Evolutionary conservation across 2,888 invertebrate genomes (phyloP), one percentile per base, ranked within the genome.

Genomic region (Leucoma salicis): DNA sequence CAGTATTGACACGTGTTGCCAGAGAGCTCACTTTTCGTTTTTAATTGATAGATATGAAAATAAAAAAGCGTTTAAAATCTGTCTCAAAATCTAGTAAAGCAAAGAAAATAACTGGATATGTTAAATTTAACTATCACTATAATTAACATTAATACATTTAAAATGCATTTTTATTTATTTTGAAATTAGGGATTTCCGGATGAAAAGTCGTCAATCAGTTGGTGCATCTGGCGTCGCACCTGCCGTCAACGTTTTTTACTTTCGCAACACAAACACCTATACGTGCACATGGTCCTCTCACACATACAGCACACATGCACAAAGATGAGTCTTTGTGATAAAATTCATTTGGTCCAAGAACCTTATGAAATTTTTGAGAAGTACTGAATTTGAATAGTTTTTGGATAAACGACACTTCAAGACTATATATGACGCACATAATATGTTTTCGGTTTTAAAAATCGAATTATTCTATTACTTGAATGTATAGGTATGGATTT

Each of bases 201-300:
- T 62, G 65, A 70, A 68, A 71, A 62, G 63, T 53, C 62, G 61
- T 66, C 66, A 60, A 60, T 58, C 61, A 49, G 57, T 56, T n/a
- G 54, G 31, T 41, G 64, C 79, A 75, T 78, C 76, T 77, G 74
- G 64, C 57, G 66, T 47, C 49, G 66, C 82, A 81, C 80, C 82
- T 80, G 79, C 72, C 66, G 65, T 47, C 66, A 60, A 58, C 54
- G 64, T 75, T 79, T 76, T n/a, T 79, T 75, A 73, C 63, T 50
- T 62, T 62, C 57, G 59, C 60, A 36, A 54, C 60, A 56, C 53
- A 56, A 41, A 46, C 14, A 45, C 44, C 28, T 42, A 35, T 51
- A 35, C 13, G 28, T 50, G 45, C 50, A 28, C 41, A 35, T 38
- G 39, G 34, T 37, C 24, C 24, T 6, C 29, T 10, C 14, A 25